phyloP scores from a whole-genome alignment of 1,140 invertebrate species.

The Hestina assimilis region DNA sequence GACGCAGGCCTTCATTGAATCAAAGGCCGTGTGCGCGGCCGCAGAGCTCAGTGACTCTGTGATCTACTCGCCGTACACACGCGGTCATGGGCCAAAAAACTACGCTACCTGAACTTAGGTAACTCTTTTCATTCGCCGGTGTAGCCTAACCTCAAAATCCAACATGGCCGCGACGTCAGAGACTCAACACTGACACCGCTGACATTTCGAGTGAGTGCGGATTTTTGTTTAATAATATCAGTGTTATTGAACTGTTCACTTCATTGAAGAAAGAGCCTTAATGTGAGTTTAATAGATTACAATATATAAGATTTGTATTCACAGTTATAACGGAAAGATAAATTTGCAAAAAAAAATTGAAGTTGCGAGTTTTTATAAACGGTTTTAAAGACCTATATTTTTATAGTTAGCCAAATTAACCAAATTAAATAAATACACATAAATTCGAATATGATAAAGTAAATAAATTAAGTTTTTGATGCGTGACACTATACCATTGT shows the following conservation, averaged over 20 bases:
- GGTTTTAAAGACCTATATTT: too few relatives aligned
- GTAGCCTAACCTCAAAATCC: slow-evolving; percentile 54
- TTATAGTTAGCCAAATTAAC: too few relatives aligned
- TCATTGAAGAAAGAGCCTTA: not conserved
- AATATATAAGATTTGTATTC: not conserved
- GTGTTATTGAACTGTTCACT: slow-evolving; percentile 35
- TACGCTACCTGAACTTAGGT: slow-evolving; percentile 29
- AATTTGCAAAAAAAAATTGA: too few relatives aligned
- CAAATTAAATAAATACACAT: too few relatives aligned
- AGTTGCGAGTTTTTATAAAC: too few relatives aligned
- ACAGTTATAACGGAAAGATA: too few relatives aligned
- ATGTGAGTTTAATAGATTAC: slow-evolving; percentile 13
- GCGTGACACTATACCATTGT: slow-evolving; percentile 3
- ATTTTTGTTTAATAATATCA: slow-evolving; percentile 54
- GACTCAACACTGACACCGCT: slow-evolving; percentile 48
- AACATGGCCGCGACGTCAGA: slow-evolving; percentile 55
- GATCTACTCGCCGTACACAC: slow-evolving; percentile 71
- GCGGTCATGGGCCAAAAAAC: slow-evolving; percentile 59
- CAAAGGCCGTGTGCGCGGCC: slow-evolving; percentile 53
- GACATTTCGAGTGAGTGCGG: slow-evolving; percentile 66
- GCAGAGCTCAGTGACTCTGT: slow-evolving; percentile 65
- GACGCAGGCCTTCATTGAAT: slow-evolving; percentile 66
- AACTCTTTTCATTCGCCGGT: slow-evolving; percentile 32
- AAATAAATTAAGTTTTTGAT: not conserved
- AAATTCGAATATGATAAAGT: not conserved